Base-by-base conservation (phyloP, 2,888 invertebrate species). In the Platycheirus rosarum region DNA sequence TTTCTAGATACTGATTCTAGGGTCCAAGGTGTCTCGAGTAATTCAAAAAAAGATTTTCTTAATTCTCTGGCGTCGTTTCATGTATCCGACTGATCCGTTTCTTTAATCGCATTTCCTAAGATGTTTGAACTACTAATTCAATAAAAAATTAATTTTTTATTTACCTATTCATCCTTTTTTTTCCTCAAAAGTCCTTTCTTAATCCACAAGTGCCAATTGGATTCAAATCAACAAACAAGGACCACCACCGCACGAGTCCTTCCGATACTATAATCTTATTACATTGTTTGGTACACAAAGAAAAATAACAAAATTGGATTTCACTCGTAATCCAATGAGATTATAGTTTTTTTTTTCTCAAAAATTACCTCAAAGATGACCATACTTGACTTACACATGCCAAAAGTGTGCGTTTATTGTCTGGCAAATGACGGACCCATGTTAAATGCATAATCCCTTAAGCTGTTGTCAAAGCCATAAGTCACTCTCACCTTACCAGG, bases 401-500 rank as follows among this genome's bases (percentile, higher is more conserved):
- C 16, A 14, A n/a, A 20, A n/a, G 49, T 29, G 60, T 53, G 60
- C 60, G 29, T 60, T 13, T 16, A 60, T 42, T 60, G 44, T 44
- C 18, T 71, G 60, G 37, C 46, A 46, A 57, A 62, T 42, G 57
- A 66, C 60, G 62, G 51, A 73, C 62, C 66, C 49, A 60, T 71
- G 78, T 71, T 51, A 66, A 78, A 68, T 48, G 29, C 29, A 48
- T 78, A 78, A 78, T 78, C 78, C 78, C 78, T 53, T 78, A 78
- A 78, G 78, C 78, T 62, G 73, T 42, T 78, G 73, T 73, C 78
- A 78, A 68, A 78, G 78, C 62, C 78, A 78, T 78, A 78, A 78
- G 73, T 78, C 62, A 78, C 78, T 78, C 66, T 48, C 78, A 78
- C 78, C 73, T 73, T 40, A 68, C 13, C 20, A 37, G 18, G 70